phyloP scores from a whole-genome alignment of 35 echinoderm and acorn worm species.

The Ophioderma brevispina region DNA sequence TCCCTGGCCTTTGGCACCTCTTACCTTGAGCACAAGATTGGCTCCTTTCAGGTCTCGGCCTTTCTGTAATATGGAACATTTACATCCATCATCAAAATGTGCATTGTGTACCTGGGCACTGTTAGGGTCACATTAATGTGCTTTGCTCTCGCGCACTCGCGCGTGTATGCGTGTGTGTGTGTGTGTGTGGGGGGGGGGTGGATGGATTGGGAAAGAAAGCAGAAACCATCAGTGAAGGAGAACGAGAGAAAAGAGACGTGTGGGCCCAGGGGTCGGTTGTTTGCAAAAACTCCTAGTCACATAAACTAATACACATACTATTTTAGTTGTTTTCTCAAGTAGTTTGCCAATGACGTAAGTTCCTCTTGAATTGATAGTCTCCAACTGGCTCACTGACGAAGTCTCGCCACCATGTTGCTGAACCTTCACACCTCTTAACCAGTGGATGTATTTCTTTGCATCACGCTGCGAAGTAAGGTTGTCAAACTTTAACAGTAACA shows the following conservation, averaged over 20 bases:
- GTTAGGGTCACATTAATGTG: too few species aligned
- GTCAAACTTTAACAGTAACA: too few species aligned
- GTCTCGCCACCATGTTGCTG: not conserved
- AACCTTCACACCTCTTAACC: conserved; percentile 26
- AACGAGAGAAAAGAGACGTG: too few species aligned
- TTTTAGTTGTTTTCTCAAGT: not conserved
- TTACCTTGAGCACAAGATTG: not conserved
- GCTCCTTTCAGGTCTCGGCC: not conserved
- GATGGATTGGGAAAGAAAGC: too few species aligned
- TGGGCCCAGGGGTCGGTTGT: too few species aligned
- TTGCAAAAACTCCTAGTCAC: too few species aligned
- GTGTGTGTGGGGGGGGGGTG: too few species aligned
- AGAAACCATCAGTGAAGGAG: too few species aligned
- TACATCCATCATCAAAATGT: too few species aligned
- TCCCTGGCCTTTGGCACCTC: not conserved
- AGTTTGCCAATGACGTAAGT: conserved; percentile 27
- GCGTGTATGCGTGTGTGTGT: too few species aligned
- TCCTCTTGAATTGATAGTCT: conserved; percentile 21
- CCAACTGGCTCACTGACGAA: conserved; percentile 4
- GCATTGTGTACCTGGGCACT: too few species aligned
- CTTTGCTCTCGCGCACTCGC: too few species aligned
- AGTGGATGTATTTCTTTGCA: conserved; percentile 4
- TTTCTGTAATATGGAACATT: not conserved
- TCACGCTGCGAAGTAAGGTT: not conserved
- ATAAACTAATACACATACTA: not conserved